Base-by-base conservation (phyloP, 2,113 vertebrate genomes). In the Aplodontia rufa region DNA sequence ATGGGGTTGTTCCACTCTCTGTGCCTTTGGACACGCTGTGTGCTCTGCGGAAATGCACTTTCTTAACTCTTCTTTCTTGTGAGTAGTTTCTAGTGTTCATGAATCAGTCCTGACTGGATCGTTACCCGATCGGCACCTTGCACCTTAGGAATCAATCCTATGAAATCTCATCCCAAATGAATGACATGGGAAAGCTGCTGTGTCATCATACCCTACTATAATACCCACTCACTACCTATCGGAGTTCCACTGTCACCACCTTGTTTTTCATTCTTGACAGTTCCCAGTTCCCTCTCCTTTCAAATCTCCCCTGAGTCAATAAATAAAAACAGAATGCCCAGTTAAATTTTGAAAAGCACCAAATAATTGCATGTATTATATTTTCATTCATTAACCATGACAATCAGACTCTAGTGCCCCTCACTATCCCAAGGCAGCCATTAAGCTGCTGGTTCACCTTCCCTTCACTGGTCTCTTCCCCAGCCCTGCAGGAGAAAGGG, bases 351-450 rank as follows among this genome's bases (percentile, higher is more conserved):
- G 35, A 72, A 49, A 75, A 85, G 47, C 8, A 69, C 22, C 4
- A 16, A 37, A 40, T 35, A 12, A 53, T 20, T 87, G 40, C 16
- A 32, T 11, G 3, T 19, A 17, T 45, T 75, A 0, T 19, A 49
- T 83, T 79, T 92, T 62, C 30, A 35, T 69, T 91, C 66, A 42
- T 55, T 79, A 72, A 82, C 5, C 16, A 24, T 17, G 49, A 37
- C 37, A 66, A 8, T 28, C 64, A 45, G n/a, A 45, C 32, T 89
- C 58, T 53, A 35, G 22, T 19, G 4, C 17, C 37, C 9, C 0
- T 58, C 19, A 9, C 22, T 5, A 0, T 4, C 49, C 8, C 11
- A 3, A 5, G 2, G 6, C 3, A 4, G 20, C 7, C 35, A 81
- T 20, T 85, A 62, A 86, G 78, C 35, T 32, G 1, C 49, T 24